phyloP scores from a whole-genome alignment of 2,797 vertebrate genomes.

The Neosalanx taihuensis region DNA sequence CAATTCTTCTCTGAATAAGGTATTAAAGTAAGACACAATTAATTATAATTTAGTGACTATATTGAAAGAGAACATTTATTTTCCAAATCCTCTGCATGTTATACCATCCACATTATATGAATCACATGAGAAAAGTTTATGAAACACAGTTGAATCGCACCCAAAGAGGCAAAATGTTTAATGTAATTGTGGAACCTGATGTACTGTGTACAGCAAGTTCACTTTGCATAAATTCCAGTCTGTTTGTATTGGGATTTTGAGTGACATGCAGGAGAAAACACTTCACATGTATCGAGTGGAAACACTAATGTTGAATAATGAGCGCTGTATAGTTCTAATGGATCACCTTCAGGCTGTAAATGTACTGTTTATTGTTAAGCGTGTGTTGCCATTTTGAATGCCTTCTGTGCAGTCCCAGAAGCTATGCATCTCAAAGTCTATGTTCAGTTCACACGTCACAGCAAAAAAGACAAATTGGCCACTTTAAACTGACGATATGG shows the following conservation, averaged over 20 bases:
- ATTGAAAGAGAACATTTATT: too few relatives aligned
- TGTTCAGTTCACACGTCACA: not conserved
- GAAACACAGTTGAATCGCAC: not conserved
- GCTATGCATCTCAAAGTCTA: not conserved
- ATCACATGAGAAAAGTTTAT: too few relatives aligned
- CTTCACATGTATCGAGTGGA: slow-evolving; percentile 22
- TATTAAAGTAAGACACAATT: not conserved
- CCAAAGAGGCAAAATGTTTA: not conserved
- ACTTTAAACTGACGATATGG: not conserved
- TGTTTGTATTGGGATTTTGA: slow-evolving; percentile 2
- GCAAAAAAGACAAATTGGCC: not conserved
- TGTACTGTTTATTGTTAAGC: not conserved
- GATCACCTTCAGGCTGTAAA: slow-evolving; percentile 1
- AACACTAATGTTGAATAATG: slow-evolving; percentile 38
- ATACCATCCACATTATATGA: too few relatives aligned
- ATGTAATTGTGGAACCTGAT: not conserved
- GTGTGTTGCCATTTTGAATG: too few relatives aligned
- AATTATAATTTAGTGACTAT: not conserved
- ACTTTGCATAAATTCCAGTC: not conserved
- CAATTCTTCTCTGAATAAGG: not conserved
- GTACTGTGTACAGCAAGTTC: not conserved
- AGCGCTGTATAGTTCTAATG: slow-evolving; percentile 15
- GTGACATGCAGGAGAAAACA: slow-evolving; percentile 18
- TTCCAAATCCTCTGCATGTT: too few relatives aligned
- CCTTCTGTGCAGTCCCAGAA: not conserved